Conservation (phyloP, 2,113 vertebrate genomes). For the Solenodon paradoxus region DNA sequence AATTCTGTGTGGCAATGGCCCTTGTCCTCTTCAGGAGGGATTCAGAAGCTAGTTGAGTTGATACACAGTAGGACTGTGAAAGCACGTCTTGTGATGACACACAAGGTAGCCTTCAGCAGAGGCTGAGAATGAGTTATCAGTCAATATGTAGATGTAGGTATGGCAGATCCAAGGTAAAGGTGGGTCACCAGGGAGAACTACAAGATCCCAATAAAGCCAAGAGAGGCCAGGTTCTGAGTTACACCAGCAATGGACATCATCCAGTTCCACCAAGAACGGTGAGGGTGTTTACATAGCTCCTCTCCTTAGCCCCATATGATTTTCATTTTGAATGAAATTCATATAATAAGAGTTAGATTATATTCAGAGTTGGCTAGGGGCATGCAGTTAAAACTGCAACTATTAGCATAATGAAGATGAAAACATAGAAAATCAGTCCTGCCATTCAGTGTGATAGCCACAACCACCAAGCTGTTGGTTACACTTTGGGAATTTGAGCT, state of each 20-base stretch:
- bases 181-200: background rate
- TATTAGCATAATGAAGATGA: background rate
- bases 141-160: background rate
- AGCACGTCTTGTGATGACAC: background rate
- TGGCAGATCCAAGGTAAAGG: background rate
- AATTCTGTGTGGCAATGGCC: background rate
- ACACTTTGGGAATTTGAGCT: background rate
- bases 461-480: background rate
- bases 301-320: background rate
- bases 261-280: background rate
- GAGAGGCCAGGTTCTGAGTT: background rate
- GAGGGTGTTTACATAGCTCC: background rate
- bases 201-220: background rate
- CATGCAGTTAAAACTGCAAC: background rate
- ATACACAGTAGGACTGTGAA: background rate
- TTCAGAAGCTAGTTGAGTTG: background rate
- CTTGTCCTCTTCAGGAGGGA: background rate
- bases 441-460: background rate
- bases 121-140: background rate
- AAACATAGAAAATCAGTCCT: background rate
- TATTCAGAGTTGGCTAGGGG: background rate
- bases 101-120: background rate
- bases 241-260: background rate
- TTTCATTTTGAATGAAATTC: background rate
- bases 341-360: background rate